These are phyloP conservation scores for Drosophila takahashii DNA, from an alignment of 1,140 invertebrate genomes.

Conservation along the genomic window DNA sequence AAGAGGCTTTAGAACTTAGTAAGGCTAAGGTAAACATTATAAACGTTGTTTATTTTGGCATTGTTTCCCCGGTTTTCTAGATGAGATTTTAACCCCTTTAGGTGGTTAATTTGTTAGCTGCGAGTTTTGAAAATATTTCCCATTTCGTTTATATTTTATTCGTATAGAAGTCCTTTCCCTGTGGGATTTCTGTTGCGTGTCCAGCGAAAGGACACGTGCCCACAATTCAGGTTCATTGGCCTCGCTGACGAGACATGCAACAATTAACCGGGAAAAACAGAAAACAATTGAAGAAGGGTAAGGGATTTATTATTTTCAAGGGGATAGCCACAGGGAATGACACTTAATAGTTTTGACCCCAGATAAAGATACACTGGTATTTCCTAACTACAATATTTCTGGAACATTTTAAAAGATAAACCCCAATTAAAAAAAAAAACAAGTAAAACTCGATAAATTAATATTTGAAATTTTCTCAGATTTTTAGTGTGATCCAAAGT, in stretches of 20 bases:
- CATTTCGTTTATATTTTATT: background rate
- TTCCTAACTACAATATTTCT: too few species aligned
- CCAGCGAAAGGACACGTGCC: constrained; percentile 42
- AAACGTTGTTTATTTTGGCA: constrained; percentile 10
- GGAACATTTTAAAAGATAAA: too few species aligned
- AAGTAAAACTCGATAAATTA: too few species aligned
- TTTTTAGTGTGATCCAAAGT: too few species aligned
- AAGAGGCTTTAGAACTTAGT: constrained; percentile 23
- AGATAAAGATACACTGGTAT: background rate
- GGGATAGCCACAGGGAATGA: background rate
- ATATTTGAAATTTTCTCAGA: too few species aligned
- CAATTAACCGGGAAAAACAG: constrained; percentile 32
- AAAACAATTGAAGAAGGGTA: constrained; percentile 11
- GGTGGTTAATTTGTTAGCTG: constrained; percentile 1
- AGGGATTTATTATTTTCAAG: constrained; percentile 17
- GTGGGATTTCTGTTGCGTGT: constrained; percentile 30
- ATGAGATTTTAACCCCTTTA: constrained; percentile 3
- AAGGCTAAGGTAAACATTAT: background rate
- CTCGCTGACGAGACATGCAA: constrained; percentile 42
- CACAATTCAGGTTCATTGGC: constrained; percentile 54
- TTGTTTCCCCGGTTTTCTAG: constrained; percentile 3
- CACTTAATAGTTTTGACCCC: constrained; percentile 5
- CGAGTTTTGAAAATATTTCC: background rate
- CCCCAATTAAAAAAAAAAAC: too few species aligned
- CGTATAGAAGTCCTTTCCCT: constrained; percentile 6